Evolutionary conservation across 2,888 invertebrate genomes (phyloP).

Genomic region (Mongoloraphidia duomilia): DNA sequence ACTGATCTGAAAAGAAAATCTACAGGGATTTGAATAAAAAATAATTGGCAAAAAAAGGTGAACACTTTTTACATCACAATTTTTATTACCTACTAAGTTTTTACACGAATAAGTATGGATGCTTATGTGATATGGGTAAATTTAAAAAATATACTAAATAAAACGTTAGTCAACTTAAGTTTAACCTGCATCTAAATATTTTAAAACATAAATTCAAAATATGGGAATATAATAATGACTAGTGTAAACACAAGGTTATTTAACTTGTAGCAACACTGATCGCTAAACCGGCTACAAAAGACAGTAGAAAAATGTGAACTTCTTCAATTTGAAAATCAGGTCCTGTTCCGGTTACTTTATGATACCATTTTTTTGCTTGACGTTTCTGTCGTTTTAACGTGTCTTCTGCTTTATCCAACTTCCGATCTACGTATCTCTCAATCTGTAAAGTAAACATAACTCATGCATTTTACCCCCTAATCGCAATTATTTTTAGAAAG

Average conservation of each 20-base stretch:
- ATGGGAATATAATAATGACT: not conserved
- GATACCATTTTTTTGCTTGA: conserved; percentile 64
- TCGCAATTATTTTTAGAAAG: not conserved
- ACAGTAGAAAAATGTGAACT: conserved; percentile 63
- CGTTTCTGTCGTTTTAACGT: conserved; percentile 52
- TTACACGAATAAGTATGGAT: too few relatives aligned
- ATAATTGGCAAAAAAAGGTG: too few relatives aligned
- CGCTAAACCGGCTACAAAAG: conserved; percentile 68
- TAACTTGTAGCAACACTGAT: conserved; percentile 39
- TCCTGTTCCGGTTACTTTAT: conserved; percentile 48
- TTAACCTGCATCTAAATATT: not conserved
- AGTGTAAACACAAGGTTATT: not conserved
- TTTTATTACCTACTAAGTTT: too few relatives aligned
- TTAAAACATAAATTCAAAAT: not conserved
- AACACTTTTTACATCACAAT: too few relatives aligned
- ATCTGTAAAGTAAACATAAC: conserved; percentile 39
- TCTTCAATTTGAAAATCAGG: conserved; percentile 52
- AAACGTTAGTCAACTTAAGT: too few relatives aligned
- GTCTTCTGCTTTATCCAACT: conserved; percentile 66
- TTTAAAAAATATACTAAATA: too few relatives aligned
- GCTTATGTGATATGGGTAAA: too few relatives aligned
- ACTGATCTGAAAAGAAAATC: too few relatives aligned
- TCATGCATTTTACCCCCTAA: not conserved
- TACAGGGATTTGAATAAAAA: too few relatives aligned
- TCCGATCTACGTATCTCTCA: conserved; percentile 67